Evolutionary conservation across 2,797 vertebrate species (phyloP).

Genomic region (Jordanella pulchra): DNA sequence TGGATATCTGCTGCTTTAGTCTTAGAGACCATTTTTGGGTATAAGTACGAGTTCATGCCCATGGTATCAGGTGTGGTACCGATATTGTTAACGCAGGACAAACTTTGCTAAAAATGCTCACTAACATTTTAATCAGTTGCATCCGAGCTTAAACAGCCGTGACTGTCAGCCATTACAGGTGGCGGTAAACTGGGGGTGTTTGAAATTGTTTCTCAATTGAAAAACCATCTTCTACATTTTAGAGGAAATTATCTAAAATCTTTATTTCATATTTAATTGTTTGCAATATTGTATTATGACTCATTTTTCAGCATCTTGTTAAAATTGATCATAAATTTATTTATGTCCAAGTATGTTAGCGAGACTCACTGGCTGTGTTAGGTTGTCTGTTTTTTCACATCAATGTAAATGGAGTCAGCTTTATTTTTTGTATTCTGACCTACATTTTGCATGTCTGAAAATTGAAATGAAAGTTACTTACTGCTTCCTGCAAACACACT

Average conservation of each 20-base stretch:
- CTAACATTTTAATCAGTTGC: not conserved
- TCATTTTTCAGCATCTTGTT: not conserved
- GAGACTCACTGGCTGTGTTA: not conserved
- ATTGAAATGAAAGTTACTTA: conserved; percentile 63
- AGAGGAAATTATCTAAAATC: not conserved
- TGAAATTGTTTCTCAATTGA: not conserved
- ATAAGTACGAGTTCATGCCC: too few species aligned
- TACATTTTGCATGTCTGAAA: not conserved
- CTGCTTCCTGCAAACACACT: conserved; percentile 89
- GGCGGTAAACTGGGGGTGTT: not conserved
- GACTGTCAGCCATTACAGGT: not conserved
- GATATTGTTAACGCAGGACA: too few species aligned
- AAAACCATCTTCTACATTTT: not conserved
- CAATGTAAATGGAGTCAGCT: not conserved
- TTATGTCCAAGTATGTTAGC: not conserved
- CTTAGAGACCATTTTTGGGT: too few species aligned
- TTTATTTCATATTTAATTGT: not conserved
- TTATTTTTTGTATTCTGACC: not conserved
- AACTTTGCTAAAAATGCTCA: not conserved
- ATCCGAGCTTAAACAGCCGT: not conserved
- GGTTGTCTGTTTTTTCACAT: not conserved
- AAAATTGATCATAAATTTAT: not conserved
- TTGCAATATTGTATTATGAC: not conserved
- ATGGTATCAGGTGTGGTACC: too few species aligned
- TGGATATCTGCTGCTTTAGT: too few species aligned